Evolutionary conservation across 1,140 invertebrate species (phyloP).

Genomic region (Lerema accius): DNA sequence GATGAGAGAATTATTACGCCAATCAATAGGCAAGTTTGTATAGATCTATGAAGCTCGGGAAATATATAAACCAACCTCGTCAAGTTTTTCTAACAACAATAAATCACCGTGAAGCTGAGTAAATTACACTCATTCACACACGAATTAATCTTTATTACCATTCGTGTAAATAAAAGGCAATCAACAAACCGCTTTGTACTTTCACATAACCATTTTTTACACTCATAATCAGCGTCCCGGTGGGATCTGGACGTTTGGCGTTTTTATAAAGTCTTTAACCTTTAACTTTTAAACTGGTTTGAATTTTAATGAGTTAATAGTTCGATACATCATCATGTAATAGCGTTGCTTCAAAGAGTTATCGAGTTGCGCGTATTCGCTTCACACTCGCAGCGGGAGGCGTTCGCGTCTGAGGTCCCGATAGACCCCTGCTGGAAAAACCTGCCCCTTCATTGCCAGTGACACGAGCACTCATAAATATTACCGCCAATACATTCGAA

Average conservation of each 20-base stretch:
- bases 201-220: constrained; percentile 46
- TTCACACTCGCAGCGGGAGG: constrained; percentile 65
- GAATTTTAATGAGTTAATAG: constrained; percentile 75
- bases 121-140: constrained; percentile 22
- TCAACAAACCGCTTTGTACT: constrained; percentile 27
- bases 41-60: no score
- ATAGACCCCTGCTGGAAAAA: constrained; percentile 57
- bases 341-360: constrained; percentile 63
- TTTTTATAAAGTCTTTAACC: constrained; percentile 71
- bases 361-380: constrained; percentile 62
- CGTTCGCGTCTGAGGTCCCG: constrained; percentile 57
- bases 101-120: constrained; percentile 19
- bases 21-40: no score
- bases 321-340: constrained; percentile 66
- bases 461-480: constrained; percentile 54
- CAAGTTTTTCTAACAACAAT: background rate
- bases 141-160: constrained; percentile 32
- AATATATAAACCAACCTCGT: background rate
- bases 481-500: constrained; percentile 46
- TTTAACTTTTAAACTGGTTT: constrained; percentile 73
- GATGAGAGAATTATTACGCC: no score
- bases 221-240: constrained; percentile 55
- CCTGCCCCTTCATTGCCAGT: constrained; percentile 61
- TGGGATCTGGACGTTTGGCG: constrained; percentile 49
- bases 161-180: constrained; percentile 33